Evolutionary conservation across 2,797 vertebrate species (phyloP).

Genomic region (Microctenopoma stevenorrisi): DNA sequence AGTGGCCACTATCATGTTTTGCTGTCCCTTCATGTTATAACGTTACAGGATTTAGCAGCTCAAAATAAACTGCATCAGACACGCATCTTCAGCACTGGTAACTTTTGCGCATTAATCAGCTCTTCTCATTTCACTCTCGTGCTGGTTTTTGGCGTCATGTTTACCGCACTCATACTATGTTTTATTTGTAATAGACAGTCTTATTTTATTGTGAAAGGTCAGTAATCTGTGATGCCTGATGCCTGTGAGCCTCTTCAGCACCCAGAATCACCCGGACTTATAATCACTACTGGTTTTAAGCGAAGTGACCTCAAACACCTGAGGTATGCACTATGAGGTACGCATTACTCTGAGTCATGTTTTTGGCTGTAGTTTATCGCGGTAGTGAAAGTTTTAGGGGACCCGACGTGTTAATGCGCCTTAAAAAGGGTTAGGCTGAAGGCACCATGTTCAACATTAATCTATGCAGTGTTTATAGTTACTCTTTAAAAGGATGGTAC

Average conservation of each 20-base stretch:
- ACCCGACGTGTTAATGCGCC: not conserved
- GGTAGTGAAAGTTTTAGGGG: not conserved
- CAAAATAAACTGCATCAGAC: slow-evolving; percentile 33
- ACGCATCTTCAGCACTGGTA: slow-evolving; percentile 7
- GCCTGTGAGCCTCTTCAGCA: not conserved
- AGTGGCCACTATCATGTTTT: slow-evolving; percentile 31
- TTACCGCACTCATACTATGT: not conserved
- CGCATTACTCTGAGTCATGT: no score
- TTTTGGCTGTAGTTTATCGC: no score
- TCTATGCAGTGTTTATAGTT: not conserved
- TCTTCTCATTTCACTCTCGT: not conserved
- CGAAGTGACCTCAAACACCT: no score
- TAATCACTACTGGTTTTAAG: not conserved
- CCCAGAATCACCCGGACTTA: no score
- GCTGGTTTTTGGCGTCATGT: not conserved
- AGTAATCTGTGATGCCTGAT: not conserved
- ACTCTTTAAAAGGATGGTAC: slow-evolving; percentile 16
- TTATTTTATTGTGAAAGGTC: not conserved
- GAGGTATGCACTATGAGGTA: no score
- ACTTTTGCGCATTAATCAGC: not conserved
- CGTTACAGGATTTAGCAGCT: slow-evolving; percentile 16
- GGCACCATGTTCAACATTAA: not conserved
- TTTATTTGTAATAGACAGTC: not conserved
- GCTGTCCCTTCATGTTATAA: slow-evolving; percentile 12
- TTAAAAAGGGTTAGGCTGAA: not conserved